Base-by-base conservation (phyloP, 2,888 invertebrate genomes). In the Lepidocyrtinus sp. region DNA sequence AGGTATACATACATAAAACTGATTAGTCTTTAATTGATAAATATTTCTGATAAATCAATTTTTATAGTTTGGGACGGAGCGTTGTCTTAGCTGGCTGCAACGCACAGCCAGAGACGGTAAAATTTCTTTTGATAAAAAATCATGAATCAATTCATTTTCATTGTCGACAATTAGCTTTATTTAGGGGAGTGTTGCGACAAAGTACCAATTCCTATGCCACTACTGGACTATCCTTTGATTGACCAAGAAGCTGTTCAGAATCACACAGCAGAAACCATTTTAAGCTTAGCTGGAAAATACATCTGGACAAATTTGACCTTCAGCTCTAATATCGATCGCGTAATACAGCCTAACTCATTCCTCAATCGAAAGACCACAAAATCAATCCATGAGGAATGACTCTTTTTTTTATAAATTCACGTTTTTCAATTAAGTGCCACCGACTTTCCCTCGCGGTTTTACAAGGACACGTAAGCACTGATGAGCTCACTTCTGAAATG, bases 241-340 rank as follows among this genome's bases (percentile, higher is more conserved):
- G 62, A 68, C n/a, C 17, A 3, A 19, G 55, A 75, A n/a, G 17
- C 17, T 1, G 27, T 75, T 7, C 61, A 61, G 45, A 75, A 68
- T 46, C 21, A 17, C 15, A 69, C 68, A 17, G 68, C 45, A 61
- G n/a, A 68, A 24, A 27, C 55, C 15, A 36, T 75, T 25, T 25
- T 75, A 12, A 36, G 1, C 7, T n/a, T 75, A 2, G 61, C 21
- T 17, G 75, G 75, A 9, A 22, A 1, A 1, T 75, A 75, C n/a
- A 75, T 45, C 1, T 67, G 67, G 67, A 68, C 68, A 25, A 75
- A 75, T 26, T 46, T 62, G 15, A 62, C n/a, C 2, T 61, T 21
- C n/a, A 75, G 75, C 25, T 24, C 45, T 1, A 75, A 68, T 27
- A 75, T 75, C 0, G 9, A 27, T 21, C 59, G 75, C 15, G 74